Evolutionary conservation across 92 coral and sea anemone species (phyloP), one percentile per base, ranked within the genome.

Genomic region (Epizoanthus stellaris): DNA sequence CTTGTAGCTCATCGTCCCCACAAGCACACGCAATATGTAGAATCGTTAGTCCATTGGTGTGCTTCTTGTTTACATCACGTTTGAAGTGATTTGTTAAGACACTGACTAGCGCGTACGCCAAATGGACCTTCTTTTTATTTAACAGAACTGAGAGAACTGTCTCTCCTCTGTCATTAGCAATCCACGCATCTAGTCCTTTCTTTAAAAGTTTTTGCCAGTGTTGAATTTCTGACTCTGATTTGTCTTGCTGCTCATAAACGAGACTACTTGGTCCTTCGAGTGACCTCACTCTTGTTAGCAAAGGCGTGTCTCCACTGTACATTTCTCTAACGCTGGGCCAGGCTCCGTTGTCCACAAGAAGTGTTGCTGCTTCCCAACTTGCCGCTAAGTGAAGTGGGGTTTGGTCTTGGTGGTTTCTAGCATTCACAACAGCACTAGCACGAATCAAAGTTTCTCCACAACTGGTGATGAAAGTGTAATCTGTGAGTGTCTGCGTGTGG

Each of bases 1-100:
- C 82, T 39, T 77, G 82, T 25, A 77, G 42, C 43, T 77, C 82
- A 39, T 77, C 82, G 21, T 77, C 45, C 40, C 82, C 82, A 5
- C 62, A 57, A 17, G 82, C 42, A 77, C 82, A 77, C 17, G 64
- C 14, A 40, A 77, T 43, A 42, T 77, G 82, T 11, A 77, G 70
- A 77, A 77, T 62, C 36, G 82, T 77, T n/a, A 62, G 82, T 77
- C 82, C 82, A 77, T 77, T 77, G 19, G 71, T 60, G 82, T 77
- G 82, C 59, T 77, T 77, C 82, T 77, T 77, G 42, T 77, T 77
- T 43, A 77, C 59, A 42, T 61, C 40, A 45, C 8, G 52, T 62
- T 77, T 42, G 20, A 38, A 62, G 19, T 42, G 20, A 56, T 61
- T 77, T 61, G 66, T 16, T 4, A 77, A 15, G 23, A 40, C 36